Evolutionary conservation across 2,888 invertebrate species (phyloP).

Genomic region (Xylocampa areola): DNA sequence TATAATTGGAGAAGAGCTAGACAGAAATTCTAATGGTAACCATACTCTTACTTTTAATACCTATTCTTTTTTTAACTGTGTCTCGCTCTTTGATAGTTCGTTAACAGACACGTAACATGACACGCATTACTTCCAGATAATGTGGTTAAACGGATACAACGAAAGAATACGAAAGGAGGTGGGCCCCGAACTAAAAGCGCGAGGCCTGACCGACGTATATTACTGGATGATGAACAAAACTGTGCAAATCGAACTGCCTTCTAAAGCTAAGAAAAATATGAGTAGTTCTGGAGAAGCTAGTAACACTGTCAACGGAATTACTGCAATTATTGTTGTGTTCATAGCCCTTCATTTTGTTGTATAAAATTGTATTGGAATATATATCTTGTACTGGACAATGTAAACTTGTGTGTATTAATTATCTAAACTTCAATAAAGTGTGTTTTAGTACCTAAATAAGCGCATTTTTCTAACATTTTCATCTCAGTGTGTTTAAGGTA

Average conservation of each 20-base stretch:
- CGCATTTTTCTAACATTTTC: conserved; percentile 10
- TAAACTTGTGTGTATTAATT: neutral
- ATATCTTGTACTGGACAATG: neutral
- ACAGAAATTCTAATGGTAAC: too few species aligned
- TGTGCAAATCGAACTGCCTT: conserved; percentile 87
- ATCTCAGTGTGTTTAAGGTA: conserved; percentile 12
- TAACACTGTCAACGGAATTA: conserved; percentile 1
- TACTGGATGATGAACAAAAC: conserved; percentile 97
- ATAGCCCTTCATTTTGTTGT: conserved; percentile 18
- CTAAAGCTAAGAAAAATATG: conserved; percentile 65
- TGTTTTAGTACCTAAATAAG: neutral
- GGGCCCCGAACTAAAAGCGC: conserved; percentile 93
- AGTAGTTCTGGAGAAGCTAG: conserved; percentile 47
- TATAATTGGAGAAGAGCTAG: too few species aligned
- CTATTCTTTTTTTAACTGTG: too few species aligned
- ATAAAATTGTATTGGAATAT: conserved; percentile 22
- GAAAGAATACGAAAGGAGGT: conserved; percentile 92
- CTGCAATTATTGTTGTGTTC: conserved; percentile 16
- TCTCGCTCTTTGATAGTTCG: too few species aligned
- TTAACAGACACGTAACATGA: too few species aligned
- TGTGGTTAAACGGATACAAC: conserved; percentile 95
- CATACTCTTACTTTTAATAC: too few species aligned
- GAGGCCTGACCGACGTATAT: conserved; percentile 92
- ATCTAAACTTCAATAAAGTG: too few species aligned
- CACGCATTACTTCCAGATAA: conserved; percentile 89